phyloP scores from a whole-genome alignment of 2,888 invertebrate genomes.

The Agrochola litura region DNA sequence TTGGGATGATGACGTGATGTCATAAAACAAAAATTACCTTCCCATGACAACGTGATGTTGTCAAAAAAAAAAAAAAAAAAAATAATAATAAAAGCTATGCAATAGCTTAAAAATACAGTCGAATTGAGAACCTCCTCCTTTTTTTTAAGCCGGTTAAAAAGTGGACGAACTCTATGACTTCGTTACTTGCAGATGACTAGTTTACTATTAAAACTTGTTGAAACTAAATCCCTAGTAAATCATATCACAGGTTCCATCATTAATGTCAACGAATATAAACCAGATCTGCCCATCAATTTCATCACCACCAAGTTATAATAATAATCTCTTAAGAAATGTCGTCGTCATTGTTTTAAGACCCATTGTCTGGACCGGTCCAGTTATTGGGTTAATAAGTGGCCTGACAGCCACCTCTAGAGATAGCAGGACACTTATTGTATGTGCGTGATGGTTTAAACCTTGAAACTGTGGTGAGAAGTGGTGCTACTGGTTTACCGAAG shows the following conservation, averaged over 20 bases:
- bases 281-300: slow-evolving; percentile 35
- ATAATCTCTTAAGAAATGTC: slow-evolving; percentile 52
- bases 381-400: slow-evolving; percentile 34
- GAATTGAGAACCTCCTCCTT: too few species aligned
- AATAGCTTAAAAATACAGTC: too few species aligned
- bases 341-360: slow-evolving; percentile 53
- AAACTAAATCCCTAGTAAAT: background rate
- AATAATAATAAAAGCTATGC: too few species aligned
- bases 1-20: too few species aligned
- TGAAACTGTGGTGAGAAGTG: slow-evolving; percentile 53
- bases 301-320: slow-evolving; percentile 13
- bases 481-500: slow-evolving; percentile 19
- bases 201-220: background rate
- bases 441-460: slow-evolving; percentile 72
- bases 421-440: slow-evolving; percentile 29
- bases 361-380: slow-evolving; percentile 60
- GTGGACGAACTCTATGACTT: background rate
- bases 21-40: too few species aligned
- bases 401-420: slow-evolving; percentile 46
- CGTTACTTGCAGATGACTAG: background rate
- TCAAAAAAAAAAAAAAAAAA: too few species aligned
- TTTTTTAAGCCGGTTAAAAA: too few species aligned
- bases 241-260: background rate
- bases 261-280: background rate
- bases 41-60: too few species aligned